Conservation (phyloP, 2,113 vertebrate genomes). For the Panthera leo region DNA sequence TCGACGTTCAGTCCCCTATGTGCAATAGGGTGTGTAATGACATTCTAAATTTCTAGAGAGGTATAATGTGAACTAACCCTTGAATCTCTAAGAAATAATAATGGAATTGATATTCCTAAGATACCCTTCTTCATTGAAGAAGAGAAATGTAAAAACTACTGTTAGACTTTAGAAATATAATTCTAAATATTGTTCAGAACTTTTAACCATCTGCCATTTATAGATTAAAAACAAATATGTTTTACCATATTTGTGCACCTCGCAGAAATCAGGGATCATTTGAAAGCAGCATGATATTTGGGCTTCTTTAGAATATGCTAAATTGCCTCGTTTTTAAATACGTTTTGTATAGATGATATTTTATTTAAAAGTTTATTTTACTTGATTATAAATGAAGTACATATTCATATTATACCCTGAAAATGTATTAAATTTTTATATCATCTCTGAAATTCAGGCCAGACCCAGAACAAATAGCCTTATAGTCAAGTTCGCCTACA, state of each 20-base stretch:
- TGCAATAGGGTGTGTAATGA: neutral
- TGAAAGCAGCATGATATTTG: neutral
- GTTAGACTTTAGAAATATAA: neutral
- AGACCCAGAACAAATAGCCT: slow-evolving; percentile 4
- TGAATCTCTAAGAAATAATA: neutral
- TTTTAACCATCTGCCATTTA: neutral
- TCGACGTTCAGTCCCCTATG: neutral
- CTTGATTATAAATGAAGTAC: neutral
- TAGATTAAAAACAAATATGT: neutral
- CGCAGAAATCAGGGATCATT: slow-evolving; percentile 8
- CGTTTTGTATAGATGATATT: neutral
- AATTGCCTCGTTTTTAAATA: neutral
- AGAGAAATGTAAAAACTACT: neutral
- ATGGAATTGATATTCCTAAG: neutral
- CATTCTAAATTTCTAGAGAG: neutral
- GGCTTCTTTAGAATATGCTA: neutral
- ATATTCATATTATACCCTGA: neutral
- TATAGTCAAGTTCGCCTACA: neutral
- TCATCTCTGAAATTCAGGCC: slow-evolving; percentile 12
- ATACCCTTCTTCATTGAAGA: neutral
- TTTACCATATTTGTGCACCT: neutral
- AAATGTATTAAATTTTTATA: slow-evolving; percentile 16
- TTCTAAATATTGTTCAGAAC: neutral
- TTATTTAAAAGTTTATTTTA: slow-evolving; percentile 30
- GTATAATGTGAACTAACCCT: neutral